Base-by-base conservation (phyloP, 1,140 invertebrate genomes). In the Calosoma granatense region DNA sequence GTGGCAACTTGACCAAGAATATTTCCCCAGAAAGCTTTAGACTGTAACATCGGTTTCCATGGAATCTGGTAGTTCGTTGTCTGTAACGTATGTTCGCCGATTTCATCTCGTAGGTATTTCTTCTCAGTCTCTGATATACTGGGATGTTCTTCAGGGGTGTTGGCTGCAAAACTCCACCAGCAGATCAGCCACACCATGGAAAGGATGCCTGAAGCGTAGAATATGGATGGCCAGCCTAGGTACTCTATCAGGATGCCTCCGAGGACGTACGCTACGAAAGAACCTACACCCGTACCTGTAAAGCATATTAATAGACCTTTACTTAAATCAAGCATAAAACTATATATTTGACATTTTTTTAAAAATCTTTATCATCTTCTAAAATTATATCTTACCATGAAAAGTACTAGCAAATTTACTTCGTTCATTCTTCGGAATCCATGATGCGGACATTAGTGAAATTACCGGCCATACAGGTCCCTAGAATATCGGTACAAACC, bases 21-120 rank as follows among this genome's bases (percentile, higher is more conserved):
- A 23, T 63, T 59, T 30, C 61, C 64, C 64, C 64, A 65, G 41
- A 64, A 59, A 20, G 63, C 61, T 19, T 43, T 23, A 12, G 79
- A 81, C 9, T 65, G 76, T 1, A 82, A 59, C 22, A 85, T 78
- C 20, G 66, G 56, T 15, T 60, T 58, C 79, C 79, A 81, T 9
- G 81, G 80, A 51, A 67, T 67, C 36, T 53, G 55, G 4, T 20
- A 6, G 43, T 58, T 36, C 12, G 20, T 23, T 19, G 17, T 15
- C 14, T 20, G 17, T n/a, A n/a, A n/a, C n/a, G n/a, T n/a, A 22
- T 43, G 21, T 1, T 59, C 30, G 22, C 54, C 58, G 9, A 59
- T 53, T 23, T n/a, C 26, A 19, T 26, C 14, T 17, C 56, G 22
- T 21, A 61, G 22, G 51, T 61, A 61, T 2, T 36, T 47, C 47